Conservation (phyloP, 2,113 vertebrate genomes). For the Speoplatyrhinus poulsoni region DNA sequence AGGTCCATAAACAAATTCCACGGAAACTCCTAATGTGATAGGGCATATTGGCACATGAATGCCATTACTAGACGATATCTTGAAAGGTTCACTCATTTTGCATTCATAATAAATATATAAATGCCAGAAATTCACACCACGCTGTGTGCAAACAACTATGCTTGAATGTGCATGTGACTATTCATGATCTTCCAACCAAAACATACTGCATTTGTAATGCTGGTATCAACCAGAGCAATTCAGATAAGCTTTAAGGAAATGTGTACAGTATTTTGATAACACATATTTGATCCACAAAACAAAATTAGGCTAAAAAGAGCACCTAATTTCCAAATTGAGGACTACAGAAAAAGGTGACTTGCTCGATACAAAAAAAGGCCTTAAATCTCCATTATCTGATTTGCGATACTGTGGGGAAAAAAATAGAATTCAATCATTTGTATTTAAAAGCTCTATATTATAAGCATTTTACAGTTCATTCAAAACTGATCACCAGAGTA, state of each 20-base stretch:
- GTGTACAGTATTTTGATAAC: conserved; percentile 31
- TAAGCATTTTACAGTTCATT: conserved; percentile 1
- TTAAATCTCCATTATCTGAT: conserved; percentile 41
- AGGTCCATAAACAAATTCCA: conserved; percentile 11
- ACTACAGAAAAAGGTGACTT: conserved; percentile 62
- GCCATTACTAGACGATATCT: conserved; percentile 38
- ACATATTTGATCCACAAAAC: conserved; percentile 35
- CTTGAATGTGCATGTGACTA: too few species aligned
- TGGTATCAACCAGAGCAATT: too few species aligned
- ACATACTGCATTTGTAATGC: too few species aligned
- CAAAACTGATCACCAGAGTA: conserved; percentile 1
- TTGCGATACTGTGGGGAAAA: conserved; percentile 39
- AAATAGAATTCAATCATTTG: conserved; percentile 33
- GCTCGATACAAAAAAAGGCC: conserved; percentile 57
- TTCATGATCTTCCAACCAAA: too few species aligned
- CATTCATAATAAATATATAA: too few species aligned
- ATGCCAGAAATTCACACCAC: too few species aligned
- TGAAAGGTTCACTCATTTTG: conserved; percentile 7
- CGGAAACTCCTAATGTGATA: conserved; percentile 36
- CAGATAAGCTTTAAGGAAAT: conserved; percentile 22
- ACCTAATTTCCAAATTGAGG: conserved; percentile 8
- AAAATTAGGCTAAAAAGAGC: conserved; percentile 35
- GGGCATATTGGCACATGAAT: conserved; percentile 54
- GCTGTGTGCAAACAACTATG: too few species aligned
- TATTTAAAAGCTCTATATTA: conserved; percentile 45